Conservation (phyloP, 2,113 vertebrate genomes). For the Leuciscus idus region DNA sequence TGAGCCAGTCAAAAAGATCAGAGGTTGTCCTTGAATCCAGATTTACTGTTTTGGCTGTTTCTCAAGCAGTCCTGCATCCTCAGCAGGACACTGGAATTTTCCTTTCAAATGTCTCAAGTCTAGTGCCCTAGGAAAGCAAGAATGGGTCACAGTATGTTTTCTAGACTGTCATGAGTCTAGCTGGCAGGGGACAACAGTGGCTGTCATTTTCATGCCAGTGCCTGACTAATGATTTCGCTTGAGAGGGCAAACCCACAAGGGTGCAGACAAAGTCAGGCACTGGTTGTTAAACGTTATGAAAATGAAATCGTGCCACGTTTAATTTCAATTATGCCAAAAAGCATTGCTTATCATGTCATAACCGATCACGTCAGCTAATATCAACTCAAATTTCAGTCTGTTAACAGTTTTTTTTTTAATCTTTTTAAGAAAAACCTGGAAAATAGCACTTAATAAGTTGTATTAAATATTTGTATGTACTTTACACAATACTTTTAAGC, state of each 20-base stretch:
- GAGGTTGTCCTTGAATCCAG: conserved; percentile 28
- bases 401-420: neutral
- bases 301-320: neutral
- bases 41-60: conserved; percentile 40
- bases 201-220: conserved; percentile 43
- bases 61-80: conserved; percentile 37
- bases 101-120: conserved; percentile 33
- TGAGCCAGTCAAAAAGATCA: conserved; percentile 42
- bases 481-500: too few relatives aligned
- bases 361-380: neutral
- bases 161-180: conserved; percentile 11
- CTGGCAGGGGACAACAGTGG: conserved; percentile 36
- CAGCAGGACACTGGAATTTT: conserved; percentile 44
- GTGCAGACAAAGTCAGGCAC: neutral
- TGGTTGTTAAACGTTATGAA: conserved; percentile 5
- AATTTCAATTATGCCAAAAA: neutral
- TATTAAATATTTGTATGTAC: neutral
- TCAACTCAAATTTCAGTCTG: neutral
- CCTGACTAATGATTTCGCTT: conserved; percentile 36
- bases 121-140: conserved; percentile 27
- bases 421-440: neutral
- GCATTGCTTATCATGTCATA: neutral
- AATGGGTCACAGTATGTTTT: conserved; percentile 17
- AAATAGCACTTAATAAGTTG: neutral
- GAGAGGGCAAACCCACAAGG: conserved; percentile 9